Base-by-base conservation (phyloP, 2,797 vertebrate genomes). In the Dromococcyx pavoninus region DNA sequence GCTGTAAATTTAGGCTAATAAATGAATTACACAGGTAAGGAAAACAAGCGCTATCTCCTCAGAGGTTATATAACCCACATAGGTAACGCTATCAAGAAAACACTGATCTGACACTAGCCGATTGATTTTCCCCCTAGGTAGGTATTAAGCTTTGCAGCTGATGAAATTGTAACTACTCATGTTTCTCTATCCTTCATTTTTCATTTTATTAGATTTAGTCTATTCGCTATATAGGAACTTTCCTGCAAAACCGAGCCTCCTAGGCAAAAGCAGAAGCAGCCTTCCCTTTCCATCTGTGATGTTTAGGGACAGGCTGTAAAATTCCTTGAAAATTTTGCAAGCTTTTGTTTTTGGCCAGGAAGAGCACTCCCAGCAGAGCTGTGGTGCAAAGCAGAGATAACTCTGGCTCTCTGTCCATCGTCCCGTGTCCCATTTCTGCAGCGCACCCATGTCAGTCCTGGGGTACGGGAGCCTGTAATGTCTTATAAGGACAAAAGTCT, bases 1-100 rank as follows among this genome's bases (percentile, higher is more conserved):
- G 81, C 54, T 97, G 72, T 96, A 97, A 97, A 97, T 97, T 96
- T 94, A 88, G 48, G 76, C 91, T 96, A 97, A 97, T 97, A 97
- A 97, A 96, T 96, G 92, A 96, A 91, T 96, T 97, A 94, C 86
- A 89, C 74, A 92, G 85, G 76, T 92, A 96, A 94, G 86, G 48
- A 93, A 97, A 97, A 96, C 82, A 95, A 96, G 76, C 27, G 23
- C 48, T 33, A 35, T 74, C 22, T 97, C 87, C 81, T 91, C 88
- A 86, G 94, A 89, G 93, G 46, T 13, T 81, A 25, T 79, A 51
- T 86, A 96, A 94, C 18, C 51, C 84, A 54, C 24, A 89, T 73
- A 96, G 61, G 44, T 94, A 96, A 96, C 41, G 17, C 17, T 94
- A 92, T 90, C 69, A 90, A 94, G 89, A 96, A 96, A 95, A 92